Conservation (phyloP, 2,113 vertebrate species). For the Burhinus bistriatus region DNA sequence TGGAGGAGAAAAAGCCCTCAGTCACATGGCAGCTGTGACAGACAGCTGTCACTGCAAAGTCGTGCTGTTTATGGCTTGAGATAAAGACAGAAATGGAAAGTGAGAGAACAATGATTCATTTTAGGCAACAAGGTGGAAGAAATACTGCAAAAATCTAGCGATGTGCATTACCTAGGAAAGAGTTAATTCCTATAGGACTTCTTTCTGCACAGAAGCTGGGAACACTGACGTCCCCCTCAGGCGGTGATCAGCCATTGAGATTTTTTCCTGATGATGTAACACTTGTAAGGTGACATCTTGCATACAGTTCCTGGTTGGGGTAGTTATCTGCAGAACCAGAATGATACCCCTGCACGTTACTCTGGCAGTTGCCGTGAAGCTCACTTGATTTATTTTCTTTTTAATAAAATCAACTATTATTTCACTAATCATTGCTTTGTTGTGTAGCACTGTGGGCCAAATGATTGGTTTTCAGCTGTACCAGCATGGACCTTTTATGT, state of each 20-base stretch:
- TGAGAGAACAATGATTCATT: background rate
- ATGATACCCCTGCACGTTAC: background rate
- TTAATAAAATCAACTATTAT: background rate
- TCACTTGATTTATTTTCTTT: background rate
- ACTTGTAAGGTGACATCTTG: constrained; percentile 43
- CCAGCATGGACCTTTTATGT: background rate
- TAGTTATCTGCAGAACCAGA: background rate
- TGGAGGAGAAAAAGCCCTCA: background rate
- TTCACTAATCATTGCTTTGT: background rate
- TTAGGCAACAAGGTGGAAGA: background rate
- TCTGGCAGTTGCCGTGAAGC: background rate
- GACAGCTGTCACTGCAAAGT: background rate
- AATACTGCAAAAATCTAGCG: background rate
- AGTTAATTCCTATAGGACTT: constrained; percentile 27
- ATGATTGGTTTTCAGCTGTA: background rate
- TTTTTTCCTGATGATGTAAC: constrained; percentile 59
- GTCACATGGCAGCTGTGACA: background rate
- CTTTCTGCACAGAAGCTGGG: background rate
- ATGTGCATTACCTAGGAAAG: background rate
- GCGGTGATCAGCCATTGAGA: constrained; percentile 35
- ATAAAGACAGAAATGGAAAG: background rate
- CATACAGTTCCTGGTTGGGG: background rate
- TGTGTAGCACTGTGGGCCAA: background rate
- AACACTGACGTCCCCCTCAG: constrained; percentile 39
- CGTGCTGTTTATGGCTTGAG: background rate